Conservation (phyloP, 2,797 vertebrate genomes). For the Muscicapa striata region DNA sequence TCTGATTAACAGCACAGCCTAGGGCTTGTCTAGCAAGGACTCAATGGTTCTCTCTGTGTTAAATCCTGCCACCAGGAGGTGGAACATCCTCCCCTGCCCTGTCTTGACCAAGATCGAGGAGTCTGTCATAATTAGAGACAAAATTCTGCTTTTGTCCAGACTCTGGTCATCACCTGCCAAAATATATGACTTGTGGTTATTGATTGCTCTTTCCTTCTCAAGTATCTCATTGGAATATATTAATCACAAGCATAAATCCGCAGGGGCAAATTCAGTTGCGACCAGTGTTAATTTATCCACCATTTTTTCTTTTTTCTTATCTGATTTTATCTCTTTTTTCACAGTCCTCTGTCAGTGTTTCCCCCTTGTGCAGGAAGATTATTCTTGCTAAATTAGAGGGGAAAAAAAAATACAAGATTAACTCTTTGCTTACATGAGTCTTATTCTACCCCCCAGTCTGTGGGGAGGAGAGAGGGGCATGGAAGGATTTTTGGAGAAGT, state of each 20-base stretch:
- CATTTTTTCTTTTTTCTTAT: background rate
- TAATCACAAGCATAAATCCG: background rate
- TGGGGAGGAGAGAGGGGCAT: background rate
- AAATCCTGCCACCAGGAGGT: background rate
- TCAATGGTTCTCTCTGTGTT: background rate
- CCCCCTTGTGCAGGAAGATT: background rate
- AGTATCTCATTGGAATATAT: background rate
- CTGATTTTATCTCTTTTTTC: background rate
- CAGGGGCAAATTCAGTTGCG: background rate
- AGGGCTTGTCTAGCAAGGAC: background rate
- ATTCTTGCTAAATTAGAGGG: background rate
- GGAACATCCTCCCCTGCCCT: background rate
- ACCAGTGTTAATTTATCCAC: background rate
- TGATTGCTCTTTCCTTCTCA: background rate
- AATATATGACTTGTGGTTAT: background rate
- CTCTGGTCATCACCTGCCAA: background rate
- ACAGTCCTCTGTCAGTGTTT: background rate
- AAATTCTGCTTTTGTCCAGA: background rate
- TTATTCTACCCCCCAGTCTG: background rate
- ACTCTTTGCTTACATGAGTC: background rate
- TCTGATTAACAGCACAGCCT: background rate
- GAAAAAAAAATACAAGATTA: background rate
- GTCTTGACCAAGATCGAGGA: background rate
- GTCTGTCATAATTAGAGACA: background rate
- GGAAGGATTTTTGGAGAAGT: background rate